phyloP scores from a whole-genome alignment of 2,797 vertebrate genomes.

The Bradypodion pumilum region DNA sequence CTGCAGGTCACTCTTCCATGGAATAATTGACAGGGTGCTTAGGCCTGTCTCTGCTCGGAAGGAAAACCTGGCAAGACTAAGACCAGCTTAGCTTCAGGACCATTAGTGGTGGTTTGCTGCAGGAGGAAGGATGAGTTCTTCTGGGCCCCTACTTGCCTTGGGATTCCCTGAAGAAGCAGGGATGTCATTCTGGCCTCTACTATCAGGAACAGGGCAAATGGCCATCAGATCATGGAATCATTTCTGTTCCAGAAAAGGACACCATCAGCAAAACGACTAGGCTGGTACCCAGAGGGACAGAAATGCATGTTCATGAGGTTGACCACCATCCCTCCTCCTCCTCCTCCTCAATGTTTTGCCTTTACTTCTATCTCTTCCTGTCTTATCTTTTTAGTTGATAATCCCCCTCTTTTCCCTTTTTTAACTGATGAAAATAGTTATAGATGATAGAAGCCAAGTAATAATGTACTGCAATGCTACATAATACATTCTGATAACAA shows the following conservation, averaged over 20 bases:
- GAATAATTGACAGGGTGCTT: neutral
- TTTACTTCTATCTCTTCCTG: neutral
- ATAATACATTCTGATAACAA: neutral
- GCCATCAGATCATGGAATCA: neutral
- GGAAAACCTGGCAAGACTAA: neutral
- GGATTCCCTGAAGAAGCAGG: neutral
- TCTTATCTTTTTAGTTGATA: neutral
- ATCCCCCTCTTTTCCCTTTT: neutral
- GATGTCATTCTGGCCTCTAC: neutral
- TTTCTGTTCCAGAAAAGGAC: neutral
- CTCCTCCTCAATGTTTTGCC: too few species aligned
- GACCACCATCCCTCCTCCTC: too few species aligned
- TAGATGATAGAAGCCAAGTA: neutral
- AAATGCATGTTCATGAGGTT: neutral
- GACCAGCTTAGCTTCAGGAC: neutral
- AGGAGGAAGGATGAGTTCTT: neutral
- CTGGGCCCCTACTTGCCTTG: neutral
- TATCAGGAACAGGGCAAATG: neutral
- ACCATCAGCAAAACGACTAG: too few species aligned
- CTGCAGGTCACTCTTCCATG: neutral
- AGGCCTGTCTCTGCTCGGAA: neutral
- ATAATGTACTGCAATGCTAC: neutral
- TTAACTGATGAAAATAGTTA: neutral
- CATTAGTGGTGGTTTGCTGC: neutral
- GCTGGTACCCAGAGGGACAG: neutral